Evolutionary conservation across 2,113 vertebrate genomes (phyloP).

Genomic region (Tetraodon nigroviridis): DNA sequence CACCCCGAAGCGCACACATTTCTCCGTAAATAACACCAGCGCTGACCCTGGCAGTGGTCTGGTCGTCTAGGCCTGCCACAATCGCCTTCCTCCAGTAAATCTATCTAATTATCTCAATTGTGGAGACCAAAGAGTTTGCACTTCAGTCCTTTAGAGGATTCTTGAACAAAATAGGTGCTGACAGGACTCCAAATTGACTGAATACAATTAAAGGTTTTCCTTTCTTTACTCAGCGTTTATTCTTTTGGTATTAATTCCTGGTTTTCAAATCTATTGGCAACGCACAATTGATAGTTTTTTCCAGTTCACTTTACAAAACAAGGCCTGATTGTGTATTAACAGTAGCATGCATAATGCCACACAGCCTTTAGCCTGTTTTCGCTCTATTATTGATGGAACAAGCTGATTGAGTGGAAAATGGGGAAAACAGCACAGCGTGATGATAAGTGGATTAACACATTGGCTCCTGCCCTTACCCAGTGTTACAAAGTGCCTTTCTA

Average conservation of each 20-base stretch:
- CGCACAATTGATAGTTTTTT: constrained; percentile 24
- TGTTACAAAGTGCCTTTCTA: constrained; percentile 25
- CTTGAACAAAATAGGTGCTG: constrained; percentile 36
- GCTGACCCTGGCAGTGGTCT: constrained; percentile 55
- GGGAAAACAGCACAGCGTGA: constrained; percentile 19
- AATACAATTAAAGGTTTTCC: constrained; percentile 34
- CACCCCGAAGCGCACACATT: constrained; percentile 13
- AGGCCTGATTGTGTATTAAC: too few relatives aligned
- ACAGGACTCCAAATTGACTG: constrained; percentile 44
- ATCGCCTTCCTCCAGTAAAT: constrained; percentile 61
- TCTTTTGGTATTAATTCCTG: constrained; percentile 33
- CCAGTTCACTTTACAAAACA: too few relatives aligned
- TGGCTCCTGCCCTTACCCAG: constrained; percentile 38
- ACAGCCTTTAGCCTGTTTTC: constrained; percentile 29
- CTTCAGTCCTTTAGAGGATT: constrained; percentile 27
- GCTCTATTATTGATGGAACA: constrained; percentile 37
- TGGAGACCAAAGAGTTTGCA: constrained; percentile 35
- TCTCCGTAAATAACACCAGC: constrained; percentile 53
- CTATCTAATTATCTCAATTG: constrained; percentile 57
- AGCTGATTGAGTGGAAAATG: constrained; percentile 48
- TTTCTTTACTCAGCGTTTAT: not conserved
- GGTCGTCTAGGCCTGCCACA: constrained; percentile 49
- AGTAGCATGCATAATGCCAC: not conserved
- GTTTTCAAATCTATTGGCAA: constrained; percentile 33
- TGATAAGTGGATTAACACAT: constrained; percentile 63